These are phyloP conservation scores for Myotis myotis DNA, from an alignment of 2,797 vertebrate species.

Conservation along the genomic window DNA sequence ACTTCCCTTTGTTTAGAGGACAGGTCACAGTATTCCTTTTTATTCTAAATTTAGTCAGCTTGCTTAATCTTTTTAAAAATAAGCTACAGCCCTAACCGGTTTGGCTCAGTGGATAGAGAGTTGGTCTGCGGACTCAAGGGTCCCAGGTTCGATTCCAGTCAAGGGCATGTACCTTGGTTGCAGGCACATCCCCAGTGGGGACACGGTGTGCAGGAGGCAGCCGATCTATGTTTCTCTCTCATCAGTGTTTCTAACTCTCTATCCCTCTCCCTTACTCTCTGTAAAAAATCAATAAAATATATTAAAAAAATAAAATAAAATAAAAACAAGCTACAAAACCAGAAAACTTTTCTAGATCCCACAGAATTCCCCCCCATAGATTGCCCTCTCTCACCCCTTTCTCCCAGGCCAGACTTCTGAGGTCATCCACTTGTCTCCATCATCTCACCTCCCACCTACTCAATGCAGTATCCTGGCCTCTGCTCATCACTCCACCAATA, in stretches of 20 bases:
- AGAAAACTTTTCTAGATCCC: neutral
- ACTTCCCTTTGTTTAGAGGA: neutral
- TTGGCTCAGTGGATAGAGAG: too few relatives aligned
- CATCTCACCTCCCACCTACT: neutral
- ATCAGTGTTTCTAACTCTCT: too few relatives aligned
- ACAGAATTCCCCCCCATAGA: neutral
- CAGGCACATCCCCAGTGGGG: too few relatives aligned
- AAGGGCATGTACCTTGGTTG: too few relatives aligned
- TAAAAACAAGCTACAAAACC: neutral
- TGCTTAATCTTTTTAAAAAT: neutral
- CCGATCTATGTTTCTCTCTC: too few relatives aligned
- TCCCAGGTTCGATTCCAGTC: too few relatives aligned
- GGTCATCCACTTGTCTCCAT: neutral
- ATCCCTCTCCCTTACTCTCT: too few relatives aligned
- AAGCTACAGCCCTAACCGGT: neutral
- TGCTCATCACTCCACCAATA: neutral
- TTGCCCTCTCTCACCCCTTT: neutral
- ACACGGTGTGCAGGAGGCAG: too few relatives aligned
- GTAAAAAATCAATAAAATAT: too few relatives aligned
- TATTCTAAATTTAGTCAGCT: neutral
- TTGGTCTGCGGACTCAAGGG: too few relatives aligned
- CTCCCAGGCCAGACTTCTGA: neutral
- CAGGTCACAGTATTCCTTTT: neutral
- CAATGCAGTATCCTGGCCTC: neutral
- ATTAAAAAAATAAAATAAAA: too few relatives aligned